phyloP scores from a whole-genome alignment of 2,113 vertebrate species.

The Mobula birostris region DNA sequence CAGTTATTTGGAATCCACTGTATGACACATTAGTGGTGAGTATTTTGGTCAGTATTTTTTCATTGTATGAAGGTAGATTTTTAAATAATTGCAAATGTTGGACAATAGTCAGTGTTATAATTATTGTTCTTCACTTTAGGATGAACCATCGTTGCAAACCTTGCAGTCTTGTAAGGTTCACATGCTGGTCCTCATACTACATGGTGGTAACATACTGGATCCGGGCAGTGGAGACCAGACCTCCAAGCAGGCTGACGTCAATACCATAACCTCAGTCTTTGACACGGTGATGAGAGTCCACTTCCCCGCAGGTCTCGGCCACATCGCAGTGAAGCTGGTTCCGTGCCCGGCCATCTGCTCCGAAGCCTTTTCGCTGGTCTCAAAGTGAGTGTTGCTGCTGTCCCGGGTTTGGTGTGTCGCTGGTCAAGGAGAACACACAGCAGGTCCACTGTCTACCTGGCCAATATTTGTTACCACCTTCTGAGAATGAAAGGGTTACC shows the following conservation, averaged over 20 bases:
- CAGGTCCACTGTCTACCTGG: not conserved
- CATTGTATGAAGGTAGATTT: not conserved
- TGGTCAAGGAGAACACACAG: not conserved
- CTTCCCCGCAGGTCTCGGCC: constrained; percentile 85
- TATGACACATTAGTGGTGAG: not conserved
- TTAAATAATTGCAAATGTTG: too few relatives aligned
- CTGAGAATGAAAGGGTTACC: too few relatives aligned
- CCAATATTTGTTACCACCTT: not conserved
- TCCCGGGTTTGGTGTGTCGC: not conserved
- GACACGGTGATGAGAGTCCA: constrained; percentile 91
- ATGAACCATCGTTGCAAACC: constrained; percentile 66
- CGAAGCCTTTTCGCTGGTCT: constrained; percentile 87
- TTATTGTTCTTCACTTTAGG: constrained; percentile 53
- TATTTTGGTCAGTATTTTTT: not conserved
- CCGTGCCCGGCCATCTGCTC: constrained; percentile 92
- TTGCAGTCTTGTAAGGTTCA: constrained; percentile 79
- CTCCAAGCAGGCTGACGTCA: constrained; percentile 91
- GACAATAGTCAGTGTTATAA: constrained; percentile 31
- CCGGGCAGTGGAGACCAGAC: constrained; percentile 84
- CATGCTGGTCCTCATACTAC: constrained; percentile 83
- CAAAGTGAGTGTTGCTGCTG: constrained; percentile 64
- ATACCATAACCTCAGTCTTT: constrained; percentile 81
- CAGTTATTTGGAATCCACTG: too few relatives aligned
- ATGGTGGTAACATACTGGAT: constrained; percentile 94
- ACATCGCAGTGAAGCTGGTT: constrained; percentile 82